These are phyloP conservation scores for Plagodis dolabraria DNA, from an alignment of 2,888 invertebrate species.

Conservation along the genomic window DNA sequence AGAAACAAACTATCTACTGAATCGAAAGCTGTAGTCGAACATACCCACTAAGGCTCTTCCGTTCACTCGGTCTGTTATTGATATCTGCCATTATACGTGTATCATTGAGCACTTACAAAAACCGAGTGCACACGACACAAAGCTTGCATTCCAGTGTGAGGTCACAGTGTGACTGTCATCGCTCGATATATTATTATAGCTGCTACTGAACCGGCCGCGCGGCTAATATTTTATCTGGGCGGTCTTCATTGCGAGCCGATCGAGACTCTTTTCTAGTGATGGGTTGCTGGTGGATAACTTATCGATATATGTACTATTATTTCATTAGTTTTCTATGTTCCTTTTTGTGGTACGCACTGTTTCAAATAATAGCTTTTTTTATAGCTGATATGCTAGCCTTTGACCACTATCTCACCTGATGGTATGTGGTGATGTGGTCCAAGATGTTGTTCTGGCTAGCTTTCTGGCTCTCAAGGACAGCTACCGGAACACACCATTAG, in stretches of 20 bases:
- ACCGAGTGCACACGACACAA: constrained; percentile 13
- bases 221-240: constrained; percentile 81
- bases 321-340: background rate
- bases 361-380: too few relatives aligned
- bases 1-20: too few relatives aligned
- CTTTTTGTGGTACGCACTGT: too few relatives aligned
- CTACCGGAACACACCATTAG: too few relatives aligned
- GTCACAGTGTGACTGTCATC: constrained; percentile 72
- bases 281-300: constrained; percentile 24
- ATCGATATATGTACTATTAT: constrained; percentile 5
- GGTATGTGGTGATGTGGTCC: too few relatives aligned
- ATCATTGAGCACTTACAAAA: background rate
- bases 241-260: constrained; percentile 77
- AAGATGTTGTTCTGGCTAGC: too few relatives aligned
- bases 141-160: constrained; percentile 48
- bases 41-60: too few relatives aligned
- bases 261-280: constrained; percentile 56
- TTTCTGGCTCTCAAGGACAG: too few relatives aligned
- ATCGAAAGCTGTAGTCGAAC: too few relatives aligned
- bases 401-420: too few relatives aligned
- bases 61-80: too few relatives aligned
- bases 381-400: too few relatives aligned
- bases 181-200: constrained; percentile 67
- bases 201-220: constrained; percentile 72
- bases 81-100: background rate